phyloP scores from a whole-genome alignment of 2,888 invertebrate genomes.

The Latrodectus elegans region DNA sequence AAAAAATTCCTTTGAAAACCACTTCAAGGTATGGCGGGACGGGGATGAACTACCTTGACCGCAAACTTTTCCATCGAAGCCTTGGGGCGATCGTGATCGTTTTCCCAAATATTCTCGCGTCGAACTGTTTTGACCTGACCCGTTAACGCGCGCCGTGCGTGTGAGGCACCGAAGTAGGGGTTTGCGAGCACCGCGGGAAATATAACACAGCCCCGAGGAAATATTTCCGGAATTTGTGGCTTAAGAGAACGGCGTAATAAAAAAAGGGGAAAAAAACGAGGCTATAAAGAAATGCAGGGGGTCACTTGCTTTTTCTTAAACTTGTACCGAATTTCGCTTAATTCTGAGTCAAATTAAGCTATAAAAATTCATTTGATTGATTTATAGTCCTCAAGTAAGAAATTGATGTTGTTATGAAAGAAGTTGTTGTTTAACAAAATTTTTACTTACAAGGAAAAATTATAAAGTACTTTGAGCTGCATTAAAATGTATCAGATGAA shows the following conservation, averaged over 20 bases:
- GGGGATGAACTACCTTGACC: slow-evolving; percentile 55
- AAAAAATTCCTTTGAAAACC: not conserved
- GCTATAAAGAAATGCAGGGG: too few species aligned
- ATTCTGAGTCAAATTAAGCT: too few species aligned
- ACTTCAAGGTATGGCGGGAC: not conserved
- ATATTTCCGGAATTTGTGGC: slow-evolving; percentile 2
- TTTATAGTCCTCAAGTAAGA: too few species aligned
- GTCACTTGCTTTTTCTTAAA: too few species aligned
- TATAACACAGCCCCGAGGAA: not conserved
- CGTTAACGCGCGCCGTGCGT: not conserved
- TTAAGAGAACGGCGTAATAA: not conserved
- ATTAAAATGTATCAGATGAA: too few species aligned
- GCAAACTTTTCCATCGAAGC: slow-evolving; percentile 13
- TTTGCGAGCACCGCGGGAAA: not conserved
- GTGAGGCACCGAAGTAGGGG: not conserved
- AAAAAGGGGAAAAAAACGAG: not conserved
- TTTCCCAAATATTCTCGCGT: not conserved
- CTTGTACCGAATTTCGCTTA: too few species aligned
- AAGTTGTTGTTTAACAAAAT: too few species aligned
- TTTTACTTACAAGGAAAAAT: too few species aligned
- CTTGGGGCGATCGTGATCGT: slow-evolving; percentile 2
- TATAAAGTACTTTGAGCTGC: too few species aligned
- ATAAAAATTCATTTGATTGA: too few species aligned
- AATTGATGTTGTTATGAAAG: too few species aligned
- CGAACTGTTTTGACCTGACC: not conserved